A percentile compares a stretch with the other conserved stretches of the same genome.
phyloP scores from a whole-genome alignment of 2,113 vertebrate species.

The Elephantulus edwardii region DNA sequence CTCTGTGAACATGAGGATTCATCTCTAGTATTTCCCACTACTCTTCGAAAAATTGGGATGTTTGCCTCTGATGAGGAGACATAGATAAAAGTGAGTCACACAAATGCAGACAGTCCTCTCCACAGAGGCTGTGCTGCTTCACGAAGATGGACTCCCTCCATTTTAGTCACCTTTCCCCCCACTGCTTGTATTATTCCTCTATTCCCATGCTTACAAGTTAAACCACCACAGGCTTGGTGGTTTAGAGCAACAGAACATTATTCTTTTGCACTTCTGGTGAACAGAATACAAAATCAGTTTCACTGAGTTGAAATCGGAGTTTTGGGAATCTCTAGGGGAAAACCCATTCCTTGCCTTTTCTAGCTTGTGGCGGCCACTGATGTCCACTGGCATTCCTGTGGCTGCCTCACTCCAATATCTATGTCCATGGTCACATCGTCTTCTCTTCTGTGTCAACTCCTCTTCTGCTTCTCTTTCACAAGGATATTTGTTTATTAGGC shows the following conservation, averaged over 20 bases:
- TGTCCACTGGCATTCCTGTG: neutral
- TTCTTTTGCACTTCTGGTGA: neutral
- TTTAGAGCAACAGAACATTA: neutral
- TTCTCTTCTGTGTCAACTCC: neutral
- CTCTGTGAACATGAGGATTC: neutral
- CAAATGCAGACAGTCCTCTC: neutral
- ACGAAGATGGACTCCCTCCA: accelerated
- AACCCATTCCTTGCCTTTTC: neutral
- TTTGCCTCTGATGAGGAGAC: neutral
- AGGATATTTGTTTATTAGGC: neutral
- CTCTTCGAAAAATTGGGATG: neutral
- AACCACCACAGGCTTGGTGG: neutral
- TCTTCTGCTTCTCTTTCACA: neutral
- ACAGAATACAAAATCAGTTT: neutral
- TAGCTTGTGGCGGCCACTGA: neutral
- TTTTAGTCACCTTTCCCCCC: neutral
- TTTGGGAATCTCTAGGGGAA: neutral
- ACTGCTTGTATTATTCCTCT: accelerated
- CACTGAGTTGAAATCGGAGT: neutral
- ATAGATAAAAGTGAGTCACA: accelerated
- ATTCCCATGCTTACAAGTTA: neutral
- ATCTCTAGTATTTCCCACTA: neutral
- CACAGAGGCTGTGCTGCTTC: accelerated
- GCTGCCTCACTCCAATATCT: neutral
- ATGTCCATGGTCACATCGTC: neutral